These are phyloP conservation scores for Strigamia crassipes DNA, from an alignment of 2,888 invertebrate genomes.

Conservation along the genomic window DNA sequence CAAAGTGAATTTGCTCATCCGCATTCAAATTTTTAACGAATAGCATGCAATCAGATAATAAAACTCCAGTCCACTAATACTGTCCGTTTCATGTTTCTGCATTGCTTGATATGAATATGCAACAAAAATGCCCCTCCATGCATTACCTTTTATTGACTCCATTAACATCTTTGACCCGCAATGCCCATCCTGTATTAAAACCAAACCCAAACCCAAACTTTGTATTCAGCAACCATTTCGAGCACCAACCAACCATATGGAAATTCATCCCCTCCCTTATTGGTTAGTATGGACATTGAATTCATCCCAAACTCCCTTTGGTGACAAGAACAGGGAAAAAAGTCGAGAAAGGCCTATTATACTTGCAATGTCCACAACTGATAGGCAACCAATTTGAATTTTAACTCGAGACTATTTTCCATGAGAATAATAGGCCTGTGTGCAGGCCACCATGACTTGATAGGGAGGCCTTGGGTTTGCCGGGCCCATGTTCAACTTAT, in stretches of 20 bases:
- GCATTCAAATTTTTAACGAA: slow-evolving; percentile 26
- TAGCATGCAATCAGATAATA: slow-evolving; percentile 29
- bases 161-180: neutral
- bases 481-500: slow-evolving; percentile 23
- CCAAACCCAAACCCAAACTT: neutral
- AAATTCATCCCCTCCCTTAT: slow-evolving; percentile 18
- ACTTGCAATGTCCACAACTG: slow-evolving; percentile 28
- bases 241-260: neutral
- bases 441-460: slow-evolving; percentile 40
- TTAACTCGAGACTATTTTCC: slow-evolving; percentile 34
- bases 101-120: neutral
- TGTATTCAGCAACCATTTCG: neutral
- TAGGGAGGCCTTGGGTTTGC: slow-evolving; percentile 31
- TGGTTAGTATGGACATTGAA: slow-evolving; percentile 19
- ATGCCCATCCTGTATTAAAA: slow-evolving; percentile 11
- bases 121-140: neutral
- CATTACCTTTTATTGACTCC: slow-evolving; percentile 3
- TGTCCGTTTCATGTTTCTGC: neutral
- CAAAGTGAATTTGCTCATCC: slow-evolving; percentile 33
- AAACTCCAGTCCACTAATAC: slow-evolving; percentile 9
- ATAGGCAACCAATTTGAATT: slow-evolving; percentile 40
- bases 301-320: slow-evolving; percentile 34
- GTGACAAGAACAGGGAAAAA: slow-evolving; percentile 29
- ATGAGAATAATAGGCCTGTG: slow-evolving; percentile 25
- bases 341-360: slow-evolving; percentile 29